Percentiles rank a stretch among this genome's conserved stretches.
Conservation (phyloP, 2,888 invertebrate genomes). For the Cybosia mesomella region DNA sequence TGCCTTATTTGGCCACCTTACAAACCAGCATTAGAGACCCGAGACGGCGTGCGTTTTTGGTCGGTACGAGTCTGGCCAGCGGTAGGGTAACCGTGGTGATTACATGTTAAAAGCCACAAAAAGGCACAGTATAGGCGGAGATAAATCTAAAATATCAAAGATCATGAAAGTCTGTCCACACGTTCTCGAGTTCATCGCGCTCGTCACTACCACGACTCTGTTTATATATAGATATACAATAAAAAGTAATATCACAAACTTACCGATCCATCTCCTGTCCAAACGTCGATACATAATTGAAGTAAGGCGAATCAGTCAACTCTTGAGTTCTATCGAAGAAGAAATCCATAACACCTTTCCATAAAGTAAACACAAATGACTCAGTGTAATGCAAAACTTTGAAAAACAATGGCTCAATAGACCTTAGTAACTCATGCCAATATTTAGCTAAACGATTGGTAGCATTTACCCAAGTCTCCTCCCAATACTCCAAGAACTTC, state of each 20-base stretch:
- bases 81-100: no score
- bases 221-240: no score
- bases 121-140: no score
- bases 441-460: constrained; percentile 88
- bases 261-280: constrained; percentile 92
- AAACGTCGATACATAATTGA: constrained; percentile 92
- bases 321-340: constrained; percentile 93
- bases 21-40: no score
- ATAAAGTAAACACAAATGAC: constrained; percentile 90
- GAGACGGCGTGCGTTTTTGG: no score
- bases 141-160: no score
- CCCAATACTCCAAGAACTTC: constrained; percentile 88
- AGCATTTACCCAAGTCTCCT: constrained; percentile 91
- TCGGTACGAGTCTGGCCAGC: no score
- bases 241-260: constrained; percentile 39
- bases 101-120: no score
- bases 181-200: no score
- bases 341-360: constrained; percentile 92
- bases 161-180: no score
- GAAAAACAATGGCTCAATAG: constrained; percentile 93
- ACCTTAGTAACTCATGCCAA: constrained; percentile 91
- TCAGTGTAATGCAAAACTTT: constrained; percentile 92
- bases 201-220: no score
- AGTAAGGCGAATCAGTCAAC: constrained; percentile 93
- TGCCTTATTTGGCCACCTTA: no score